Percentiles rank a stretch among this genome's conserved stretches.
phyloP scores from a whole-genome alignment of 2,888 invertebrate species.

The Choreutis nemorana region DNA sequence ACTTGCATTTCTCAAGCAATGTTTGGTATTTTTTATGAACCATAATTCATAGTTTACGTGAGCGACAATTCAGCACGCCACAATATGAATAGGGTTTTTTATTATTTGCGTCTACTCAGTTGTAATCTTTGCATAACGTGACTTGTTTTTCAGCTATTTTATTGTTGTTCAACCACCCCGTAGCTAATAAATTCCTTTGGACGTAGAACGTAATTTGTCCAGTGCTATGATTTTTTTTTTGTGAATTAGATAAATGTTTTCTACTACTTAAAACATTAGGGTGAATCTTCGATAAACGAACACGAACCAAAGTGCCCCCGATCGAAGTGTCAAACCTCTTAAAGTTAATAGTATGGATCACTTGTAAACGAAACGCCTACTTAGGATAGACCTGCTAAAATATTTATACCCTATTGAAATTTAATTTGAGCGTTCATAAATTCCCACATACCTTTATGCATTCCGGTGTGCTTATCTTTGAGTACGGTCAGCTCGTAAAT shows the following conservation, averaged over 20 bases:
- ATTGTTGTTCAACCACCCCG: background rate
- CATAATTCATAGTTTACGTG: conserved; percentile 6
- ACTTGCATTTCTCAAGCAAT: too few species aligned
- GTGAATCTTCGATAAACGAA: background rate
- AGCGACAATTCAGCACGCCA: conserved; percentile 17
- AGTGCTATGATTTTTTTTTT: background rate
- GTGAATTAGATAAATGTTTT: background rate
- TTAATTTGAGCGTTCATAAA: conserved; percentile 14
- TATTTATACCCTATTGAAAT: conserved; percentile 5
- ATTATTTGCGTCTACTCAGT: conserved; percentile 13
- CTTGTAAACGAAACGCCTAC: too few species aligned
- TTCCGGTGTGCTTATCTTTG: conserved; percentile 93
- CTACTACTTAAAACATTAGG: background rate
- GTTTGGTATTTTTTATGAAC: background rate
- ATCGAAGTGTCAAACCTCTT: too few species aligned
- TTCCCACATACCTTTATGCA: conserved; percentile 84
- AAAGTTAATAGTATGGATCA: too few species aligned
- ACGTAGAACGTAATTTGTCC: background rate
- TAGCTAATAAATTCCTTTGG: background rate
- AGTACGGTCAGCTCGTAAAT: conserved; percentile 94
- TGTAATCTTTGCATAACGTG: conserved; percentile 16
- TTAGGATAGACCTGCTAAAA: too few species aligned
- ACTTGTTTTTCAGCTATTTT: conserved; percentile 10
- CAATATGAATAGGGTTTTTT: conserved; percentile 23
- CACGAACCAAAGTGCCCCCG: too few species aligned